A percentile compares a stretch with the other conserved stretches of the same genome.
These are phyloP conservation scores for Vulpes ferrilata DNA, from an alignment of 2,113 vertebrate species.

Conservation along the genomic window DNA sequence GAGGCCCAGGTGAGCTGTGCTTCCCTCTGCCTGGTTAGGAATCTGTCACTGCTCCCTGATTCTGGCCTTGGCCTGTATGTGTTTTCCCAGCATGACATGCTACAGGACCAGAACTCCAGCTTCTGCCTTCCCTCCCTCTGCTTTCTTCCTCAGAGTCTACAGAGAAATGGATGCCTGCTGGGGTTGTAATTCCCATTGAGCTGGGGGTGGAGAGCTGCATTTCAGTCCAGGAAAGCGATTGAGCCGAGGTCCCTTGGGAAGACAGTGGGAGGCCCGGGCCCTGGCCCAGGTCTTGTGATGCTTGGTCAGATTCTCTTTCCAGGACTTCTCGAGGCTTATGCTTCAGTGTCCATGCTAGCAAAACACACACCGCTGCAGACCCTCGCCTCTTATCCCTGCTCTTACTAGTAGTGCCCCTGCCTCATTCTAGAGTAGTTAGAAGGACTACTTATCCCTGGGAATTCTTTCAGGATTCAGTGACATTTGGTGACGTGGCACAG, in stretches of 20 bases:
- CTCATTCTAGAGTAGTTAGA: neutral
- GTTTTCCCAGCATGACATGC: slow-evolving; percentile 40
- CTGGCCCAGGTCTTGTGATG: neutral
- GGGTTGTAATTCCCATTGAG: neutral
- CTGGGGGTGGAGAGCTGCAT: neutral
- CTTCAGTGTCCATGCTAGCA: neutral
- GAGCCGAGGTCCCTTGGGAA: neutral
- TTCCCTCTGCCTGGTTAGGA: slow-evolving; percentile 50
- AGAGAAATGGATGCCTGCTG: neutral
- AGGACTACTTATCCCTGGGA: slow-evolving; percentile 47
- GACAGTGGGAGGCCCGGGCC: neutral
- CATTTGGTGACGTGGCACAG: neutral
- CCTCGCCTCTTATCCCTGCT: neutral
- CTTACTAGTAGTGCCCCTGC: neutral
- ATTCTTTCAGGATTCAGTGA: slow-evolving; percentile 76
- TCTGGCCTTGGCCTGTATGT: slow-evolving; percentile 12
- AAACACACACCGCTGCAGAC: neutral
- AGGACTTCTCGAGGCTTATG: slow-evolving; percentile 8
- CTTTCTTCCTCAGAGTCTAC: slow-evolving; percentile 42
- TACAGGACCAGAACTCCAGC: neutral
- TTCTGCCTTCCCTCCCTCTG: neutral
- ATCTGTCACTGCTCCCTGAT: slow-evolving; percentile 25
- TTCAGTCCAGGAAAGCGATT: neutral
- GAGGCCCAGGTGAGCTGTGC: slow-evolving; percentile 65
- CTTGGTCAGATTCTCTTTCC: slow-evolving; percentile 40